Percentiles rank a stretch among this genome's conserved stretches.
phyloP scores from a whole-genome alignment of 1,140 invertebrate genomes.

The Rhyzopertha dominica region DNA sequence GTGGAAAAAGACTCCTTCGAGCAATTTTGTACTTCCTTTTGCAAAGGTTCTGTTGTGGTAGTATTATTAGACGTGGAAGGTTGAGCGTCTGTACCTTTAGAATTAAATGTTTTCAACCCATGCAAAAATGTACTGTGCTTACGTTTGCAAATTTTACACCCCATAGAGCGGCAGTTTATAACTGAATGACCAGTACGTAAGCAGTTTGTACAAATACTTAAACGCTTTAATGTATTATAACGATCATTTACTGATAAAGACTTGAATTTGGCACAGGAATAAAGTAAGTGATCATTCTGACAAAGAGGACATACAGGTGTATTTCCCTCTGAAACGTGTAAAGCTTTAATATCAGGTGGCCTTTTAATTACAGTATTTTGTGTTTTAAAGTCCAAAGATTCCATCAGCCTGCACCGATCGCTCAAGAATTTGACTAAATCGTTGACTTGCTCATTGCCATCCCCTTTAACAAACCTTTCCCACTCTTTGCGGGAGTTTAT shows the following conservation, averaged over 20 bases:
- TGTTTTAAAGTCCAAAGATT: not conserved
- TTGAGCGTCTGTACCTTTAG: too few species aligned
- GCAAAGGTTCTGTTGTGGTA: too few species aligned
- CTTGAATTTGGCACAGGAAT: not conserved
- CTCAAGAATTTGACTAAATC: too few species aligned
- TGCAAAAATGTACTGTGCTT: conserved; percentile 1
- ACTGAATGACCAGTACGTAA: not conserved
- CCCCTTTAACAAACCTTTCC: too few species aligned
- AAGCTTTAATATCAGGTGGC: not conserved
- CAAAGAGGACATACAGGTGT: not conserved
- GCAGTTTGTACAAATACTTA: conserved; percentile 4
- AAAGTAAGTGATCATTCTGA: not conserved
- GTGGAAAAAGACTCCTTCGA: too few species aligned
- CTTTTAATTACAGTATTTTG: not conserved
- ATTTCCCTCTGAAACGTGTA: not conserved
- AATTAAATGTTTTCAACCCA: too few species aligned
- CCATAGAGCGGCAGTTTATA: not conserved
- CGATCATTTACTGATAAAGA: not conserved
- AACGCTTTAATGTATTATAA: not conserved
- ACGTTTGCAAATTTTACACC: not conserved
- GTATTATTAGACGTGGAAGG: too few species aligned
- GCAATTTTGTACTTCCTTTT: too few species aligned
- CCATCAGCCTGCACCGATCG: not conserved
- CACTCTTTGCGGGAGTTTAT: not conserved
- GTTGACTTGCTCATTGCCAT: too few species aligned